Conservation (phyloP, 2,113 vertebrate genomes). For the Corythornis vintsioides region DNA sequence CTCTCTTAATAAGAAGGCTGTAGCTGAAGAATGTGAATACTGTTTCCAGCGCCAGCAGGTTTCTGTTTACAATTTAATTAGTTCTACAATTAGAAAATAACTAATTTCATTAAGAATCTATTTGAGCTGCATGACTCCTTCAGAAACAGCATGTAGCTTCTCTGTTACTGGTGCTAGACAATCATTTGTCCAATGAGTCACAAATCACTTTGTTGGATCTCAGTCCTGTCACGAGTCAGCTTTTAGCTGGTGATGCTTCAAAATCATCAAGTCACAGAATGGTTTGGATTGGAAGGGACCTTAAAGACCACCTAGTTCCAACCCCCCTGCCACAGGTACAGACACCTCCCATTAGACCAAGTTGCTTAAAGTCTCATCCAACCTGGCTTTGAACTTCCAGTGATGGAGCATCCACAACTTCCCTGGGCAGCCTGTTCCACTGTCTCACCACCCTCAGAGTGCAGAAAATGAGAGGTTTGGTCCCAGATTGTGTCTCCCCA, state of each 20-base stretch:
- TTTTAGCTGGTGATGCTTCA: background rate
- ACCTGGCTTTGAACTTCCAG: too few species aligned
- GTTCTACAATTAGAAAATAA: background rate
- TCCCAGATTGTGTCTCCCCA: background rate
- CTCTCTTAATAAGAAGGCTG: background rate
- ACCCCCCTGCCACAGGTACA: too few species aligned
- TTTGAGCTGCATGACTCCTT: background rate
- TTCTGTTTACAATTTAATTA: conserved; percentile 14
- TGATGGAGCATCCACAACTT: too few species aligned
- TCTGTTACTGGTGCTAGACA: background rate
- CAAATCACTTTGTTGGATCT: background rate
- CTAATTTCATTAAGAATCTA: background rate
- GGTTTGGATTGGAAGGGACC: too few species aligned
- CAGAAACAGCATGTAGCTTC: background rate
- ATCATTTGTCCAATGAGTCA: background rate
- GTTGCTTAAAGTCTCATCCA: too few species aligned
- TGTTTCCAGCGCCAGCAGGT: background rate
- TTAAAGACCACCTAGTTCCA: too few species aligned
- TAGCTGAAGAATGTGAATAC: background rate
- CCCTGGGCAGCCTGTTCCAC: too few species aligned
- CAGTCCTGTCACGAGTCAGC: background rate
- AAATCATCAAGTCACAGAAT: too few species aligned
- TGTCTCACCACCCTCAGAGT: too few species aligned
- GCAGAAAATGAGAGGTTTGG: background rate
- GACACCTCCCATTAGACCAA: too few species aligned